Base-by-base conservation (phyloP, 2,113 vertebrate species). In the Syrmaticus mikado region DNA sequence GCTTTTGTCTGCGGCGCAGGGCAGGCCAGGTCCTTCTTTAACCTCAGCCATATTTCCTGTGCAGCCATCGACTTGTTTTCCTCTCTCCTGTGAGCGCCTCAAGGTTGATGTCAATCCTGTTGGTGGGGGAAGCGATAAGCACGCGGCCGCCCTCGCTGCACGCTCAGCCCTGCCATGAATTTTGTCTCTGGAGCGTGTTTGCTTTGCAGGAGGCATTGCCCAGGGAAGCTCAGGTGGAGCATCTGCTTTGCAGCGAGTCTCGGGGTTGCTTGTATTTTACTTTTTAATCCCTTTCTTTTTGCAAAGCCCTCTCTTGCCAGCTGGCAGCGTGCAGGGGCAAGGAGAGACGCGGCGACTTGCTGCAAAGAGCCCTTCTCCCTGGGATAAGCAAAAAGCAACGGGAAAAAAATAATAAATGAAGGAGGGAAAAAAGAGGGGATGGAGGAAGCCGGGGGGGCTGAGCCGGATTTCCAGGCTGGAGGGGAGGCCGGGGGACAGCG, bases 391-490 rank as follows among this genome's bases (percentile, higher is more conserved):
- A 20, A 65, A 65, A 45, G 20, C 41, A 64, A 20, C 28, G 14
- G 38, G 50, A 28, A 43, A 66, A 66, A 43, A 66, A 66, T 19
- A 57, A 57, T 57, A 38, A 84, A 52, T 36, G 67, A 82, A 87
- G 46, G 66, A 88, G 61, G 60, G 28, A 82, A 68, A 93, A 12
- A 57, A 52, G 62, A 20, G 79, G 71, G 70, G 62, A 41, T 4
- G 41, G 62, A 71, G 30, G 43, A 38, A 30, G 52, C 7, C 4
- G 15, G 21, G 45, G 40, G 40, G 36, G 17, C 14, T 43, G 92
- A 86, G 87, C 83, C 32, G 76, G 80, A 92, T 95, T 93, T 93
- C 95, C 95, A 90, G 72, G 87, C 38, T 36, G 85, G 67, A 89
- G 84, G 91, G 67, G 91, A 88, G 92, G 87, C 11, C 87, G 87